Base-by-base conservation (phyloP, 1,140 invertebrate genomes). In the Cydia fagiglandana region DNA sequence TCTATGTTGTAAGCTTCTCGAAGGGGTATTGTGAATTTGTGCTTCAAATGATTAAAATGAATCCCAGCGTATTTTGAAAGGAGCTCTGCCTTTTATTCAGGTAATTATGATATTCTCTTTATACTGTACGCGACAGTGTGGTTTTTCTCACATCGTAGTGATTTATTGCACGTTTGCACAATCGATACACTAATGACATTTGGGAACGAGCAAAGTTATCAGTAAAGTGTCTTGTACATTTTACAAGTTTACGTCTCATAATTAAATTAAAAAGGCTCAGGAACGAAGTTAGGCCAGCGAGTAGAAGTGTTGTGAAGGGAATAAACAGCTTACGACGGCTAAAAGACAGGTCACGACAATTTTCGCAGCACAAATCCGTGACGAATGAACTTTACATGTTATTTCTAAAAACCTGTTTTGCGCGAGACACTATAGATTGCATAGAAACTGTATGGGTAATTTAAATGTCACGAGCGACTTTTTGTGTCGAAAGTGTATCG, bases 381-480 rank as follows among this genome's bases (percentile, higher is more conserved):
- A 66, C 64, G 64, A 70, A 70, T 38, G 30, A 70, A 70, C 66
- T 70, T 70, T 70, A 17, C 30, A 38, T 70, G 30, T 45, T 70
- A 70, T 70, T 70, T 38, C 64, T 66, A 38, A 70, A 68, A 70
- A 70, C 66, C 66, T 70, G 66, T 70, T 70, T 70, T 70, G 66
- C 20, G n/a, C 30, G 34, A 70, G 66, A 70, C 66, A 45, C 1
- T 70, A 34, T 38, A 70, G 15, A 17, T 70, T 70, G 24, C 66
- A 70, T 41, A 70, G 30, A 70, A 41, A 17, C 34, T 68, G 64
- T 34, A 68, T 38, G n/a, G 3, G 28, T 53, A 53, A 24, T 74
- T 28, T 74, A 3, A 70, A 70, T 41, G 30, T 70, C 66, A 34
- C n/a, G 66, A 70, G 7, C 34, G 66, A 45, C 66, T 28, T 74